These are phyloP conservation scores for Urocitellus parryii DNA, from an alignment of 2,113 vertebrate species.

Conservation along the genomic window DNA sequence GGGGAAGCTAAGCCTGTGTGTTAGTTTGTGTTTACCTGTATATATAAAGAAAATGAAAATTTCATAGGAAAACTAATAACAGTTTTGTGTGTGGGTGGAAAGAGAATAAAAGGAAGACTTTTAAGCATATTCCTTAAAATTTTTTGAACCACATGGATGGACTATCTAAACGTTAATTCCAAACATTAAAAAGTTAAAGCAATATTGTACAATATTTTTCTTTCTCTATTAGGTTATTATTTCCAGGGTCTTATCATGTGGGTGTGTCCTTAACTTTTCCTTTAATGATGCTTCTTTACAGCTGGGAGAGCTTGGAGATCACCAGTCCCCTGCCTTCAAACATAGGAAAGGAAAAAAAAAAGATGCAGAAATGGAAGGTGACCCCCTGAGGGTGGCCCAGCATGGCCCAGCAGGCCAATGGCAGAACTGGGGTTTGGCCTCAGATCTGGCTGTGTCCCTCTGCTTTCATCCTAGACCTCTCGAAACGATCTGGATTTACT, in stretches of 20 bases:
- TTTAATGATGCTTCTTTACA: background rate
- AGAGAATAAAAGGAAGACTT: background rate
- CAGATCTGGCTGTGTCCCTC: background rate
- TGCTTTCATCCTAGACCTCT: background rate
- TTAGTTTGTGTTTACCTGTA: slow-evolving; percentile 7
- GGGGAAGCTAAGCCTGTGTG: background rate
- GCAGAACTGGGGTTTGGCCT: background rate
- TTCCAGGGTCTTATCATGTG: background rate
- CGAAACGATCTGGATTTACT: background rate
- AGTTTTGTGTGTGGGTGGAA: background rate
- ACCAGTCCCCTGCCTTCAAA: background rate
- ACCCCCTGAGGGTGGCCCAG: background rate
- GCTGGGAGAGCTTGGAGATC: background rate
- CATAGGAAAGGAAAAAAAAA: background rate
- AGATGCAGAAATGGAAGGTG: background rate
- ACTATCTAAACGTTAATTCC: background rate
- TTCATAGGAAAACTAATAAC: background rate
- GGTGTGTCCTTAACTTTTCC: slow-evolving; percentile 5
- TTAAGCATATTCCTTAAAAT: background rate
- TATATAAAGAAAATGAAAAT: background rate
- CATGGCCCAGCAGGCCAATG: background rate
- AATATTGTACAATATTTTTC: background rate
- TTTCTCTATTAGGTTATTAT: background rate
- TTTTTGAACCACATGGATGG: background rate
- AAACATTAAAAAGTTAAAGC: slow-evolving; percentile 1